Evolutionary conservation across 35 echinoderm and acorn worm species (phyloP), one percentile per base, ranked within the genome.

Genomic region (Lytechinus variegatus): DNA sequence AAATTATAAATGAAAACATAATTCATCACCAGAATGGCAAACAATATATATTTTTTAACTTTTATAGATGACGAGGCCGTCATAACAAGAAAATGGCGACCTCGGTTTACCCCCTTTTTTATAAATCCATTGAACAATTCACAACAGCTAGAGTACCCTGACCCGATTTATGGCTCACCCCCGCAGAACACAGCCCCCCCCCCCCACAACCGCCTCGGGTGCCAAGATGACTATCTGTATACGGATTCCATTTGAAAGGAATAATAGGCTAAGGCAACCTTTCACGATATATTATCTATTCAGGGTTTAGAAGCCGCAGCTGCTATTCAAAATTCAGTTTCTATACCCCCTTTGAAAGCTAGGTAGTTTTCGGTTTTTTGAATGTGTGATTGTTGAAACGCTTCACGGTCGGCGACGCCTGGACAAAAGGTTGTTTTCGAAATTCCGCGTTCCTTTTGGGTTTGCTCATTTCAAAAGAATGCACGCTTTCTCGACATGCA

Each of bases 361-460:
- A 0, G 87, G 28, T 89, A 89, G 87, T 89, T 89, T 89, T 89
- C 87, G 52, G 52, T 11, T 93, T 56, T 54, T 93, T 93, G n/a
- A 93, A 93, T 89, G 27, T 29, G 16, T 52, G 33, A 92, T 54
- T 4, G 29, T 9, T n/a, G 33, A 54, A 92, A 27, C 33, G 53
- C 16, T 24, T 92, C 28, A 53, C 53, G 91, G 52, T 93, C 54
- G 24, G 91, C 9, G 13, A 56, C 9, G 7, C 19, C 27, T 9
- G 54, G 24, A 93, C 91, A 93, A 93, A 27, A 54, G 54, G 52
- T 93, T 93, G 91, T 93, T 93, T 93, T 93, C 91, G 91, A 56
- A 89, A 89, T 93, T 93, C 91, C 91, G 91, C 91, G 91, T 93
- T 93, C 91, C 53, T 19, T 54, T 93, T 54, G 4, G 54, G 53